These are phyloP conservation scores for Drusus annulatus DNA, from an alignment of 1,140 invertebrate species.

Conservation along the genomic window DNA sequence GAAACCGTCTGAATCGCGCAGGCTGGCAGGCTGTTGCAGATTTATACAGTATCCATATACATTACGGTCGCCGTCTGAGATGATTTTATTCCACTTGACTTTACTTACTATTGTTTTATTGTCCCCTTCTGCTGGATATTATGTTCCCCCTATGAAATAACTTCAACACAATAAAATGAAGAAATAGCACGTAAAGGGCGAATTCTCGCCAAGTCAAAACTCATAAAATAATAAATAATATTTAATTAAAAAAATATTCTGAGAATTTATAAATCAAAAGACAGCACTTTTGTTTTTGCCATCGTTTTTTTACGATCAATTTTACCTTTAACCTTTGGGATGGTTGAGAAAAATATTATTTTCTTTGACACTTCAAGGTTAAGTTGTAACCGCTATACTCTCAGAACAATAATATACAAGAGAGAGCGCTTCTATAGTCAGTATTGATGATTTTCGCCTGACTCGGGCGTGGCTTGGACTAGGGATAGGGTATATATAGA, in stretches of 20 bases:
- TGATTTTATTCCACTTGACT: conserved; percentile 40
- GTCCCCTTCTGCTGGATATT: conserved; percentile 20
- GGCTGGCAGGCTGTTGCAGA: conserved; percentile 25
- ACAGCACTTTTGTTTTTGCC: too few relatives aligned
- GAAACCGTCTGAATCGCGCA: neutral
- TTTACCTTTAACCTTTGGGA: too few relatives aligned
- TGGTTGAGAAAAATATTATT: too few relatives aligned
- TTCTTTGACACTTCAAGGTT: too few relatives aligned
- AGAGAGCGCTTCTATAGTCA: too few relatives aligned
- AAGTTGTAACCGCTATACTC: too few relatives aligned
- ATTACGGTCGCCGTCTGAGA: conserved; percentile 33
- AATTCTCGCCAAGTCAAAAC: neutral
- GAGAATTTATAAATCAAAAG: neutral
- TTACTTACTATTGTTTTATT: conserved; percentile 37
- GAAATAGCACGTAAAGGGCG: neutral
- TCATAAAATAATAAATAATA: neutral
- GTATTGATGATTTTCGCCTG: too few relatives aligned
- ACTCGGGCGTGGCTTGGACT: too few relatives aligned
- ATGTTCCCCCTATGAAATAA: neutral
- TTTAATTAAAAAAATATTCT: neutral
- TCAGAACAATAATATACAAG: too few relatives aligned
- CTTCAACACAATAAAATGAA: neutral
- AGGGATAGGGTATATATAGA: too few relatives aligned
- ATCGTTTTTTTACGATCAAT: too few relatives aligned
- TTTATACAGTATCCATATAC: conserved; percentile 39